These are phyloP conservation scores for Lacanobia oleracea DNA, from an alignment of 2,888 invertebrate species.

Conservation along the genomic window DNA sequence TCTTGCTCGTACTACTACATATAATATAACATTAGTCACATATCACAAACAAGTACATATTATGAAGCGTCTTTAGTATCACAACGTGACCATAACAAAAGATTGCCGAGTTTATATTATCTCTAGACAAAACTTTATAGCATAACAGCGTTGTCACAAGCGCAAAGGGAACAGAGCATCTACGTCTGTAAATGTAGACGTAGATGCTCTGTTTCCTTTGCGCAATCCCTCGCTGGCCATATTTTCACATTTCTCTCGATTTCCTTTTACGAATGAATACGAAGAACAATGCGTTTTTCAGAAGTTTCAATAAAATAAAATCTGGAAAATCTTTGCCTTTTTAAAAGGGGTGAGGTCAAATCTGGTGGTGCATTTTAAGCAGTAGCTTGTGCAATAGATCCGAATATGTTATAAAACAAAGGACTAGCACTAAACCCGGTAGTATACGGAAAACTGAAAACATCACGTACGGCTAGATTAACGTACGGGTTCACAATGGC, in stretches of 20 bases:
- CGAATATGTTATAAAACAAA: background rate
- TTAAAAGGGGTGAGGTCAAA: background rate
- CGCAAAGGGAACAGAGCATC: background rate
- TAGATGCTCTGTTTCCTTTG: no score
- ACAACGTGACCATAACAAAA: constrained; percentile 34
- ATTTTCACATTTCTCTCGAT: constrained; percentile 1
- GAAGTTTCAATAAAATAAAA: constrained; percentile 1
- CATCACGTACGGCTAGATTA: constrained; percentile 35
- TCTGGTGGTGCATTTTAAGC: background rate
- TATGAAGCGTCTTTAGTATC: background rate
- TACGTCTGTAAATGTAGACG: no score
- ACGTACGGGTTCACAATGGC: background rate
- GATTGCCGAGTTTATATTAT: constrained; percentile 12
- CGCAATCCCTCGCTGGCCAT: background rate
- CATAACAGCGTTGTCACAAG: background rate
- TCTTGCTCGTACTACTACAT: background rate
- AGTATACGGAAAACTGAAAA: constrained; percentile 37
- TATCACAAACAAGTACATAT: background rate
- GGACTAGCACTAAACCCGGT: background rate
- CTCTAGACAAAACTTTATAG: constrained; percentile 2
- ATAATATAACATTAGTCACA: background rate
- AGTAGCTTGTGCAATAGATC: constrained; percentile 1
- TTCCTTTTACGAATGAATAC: background rate
- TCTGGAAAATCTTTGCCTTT: background rate
- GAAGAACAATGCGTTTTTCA: background rate